A percentile compares a stretch with the other conserved stretches of the same genome.
phyloP scores from a whole-genome alignment of 2,888 invertebrate genomes.

The Aphodius granarius region DNA sequence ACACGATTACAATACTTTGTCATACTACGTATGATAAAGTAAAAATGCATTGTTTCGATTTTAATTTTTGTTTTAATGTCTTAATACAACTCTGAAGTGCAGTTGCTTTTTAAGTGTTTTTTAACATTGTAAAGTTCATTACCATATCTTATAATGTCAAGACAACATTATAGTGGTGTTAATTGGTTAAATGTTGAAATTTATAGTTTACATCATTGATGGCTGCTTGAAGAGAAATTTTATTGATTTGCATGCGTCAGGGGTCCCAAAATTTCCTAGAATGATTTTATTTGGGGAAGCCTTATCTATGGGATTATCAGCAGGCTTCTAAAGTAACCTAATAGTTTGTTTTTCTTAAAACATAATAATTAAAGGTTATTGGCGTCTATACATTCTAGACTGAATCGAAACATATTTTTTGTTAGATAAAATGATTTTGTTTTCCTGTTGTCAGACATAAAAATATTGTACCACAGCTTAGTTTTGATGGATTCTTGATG shows the following conservation, averaged over 20 bases:
- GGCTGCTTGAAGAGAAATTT: background rate
- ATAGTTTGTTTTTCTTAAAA: background rate
- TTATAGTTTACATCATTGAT: background rate
- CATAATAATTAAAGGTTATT: too few species aligned
- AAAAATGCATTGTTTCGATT: background rate
- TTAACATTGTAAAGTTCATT: background rate
- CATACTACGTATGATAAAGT: background rate
- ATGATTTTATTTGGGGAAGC: background rate
- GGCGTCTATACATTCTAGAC: too few species aligned
- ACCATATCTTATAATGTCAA: background rate
- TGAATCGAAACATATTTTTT: too few species aligned
- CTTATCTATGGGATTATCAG: background rate
- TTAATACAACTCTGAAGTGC: background rate
- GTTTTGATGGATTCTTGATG: too few species aligned
- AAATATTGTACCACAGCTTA: too few species aligned
- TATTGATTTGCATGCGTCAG: background rate
- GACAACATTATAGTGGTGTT: background rate
- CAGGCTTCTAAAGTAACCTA: background rate
- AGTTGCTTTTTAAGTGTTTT: constrained; percentile 1
- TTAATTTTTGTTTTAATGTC: background rate
- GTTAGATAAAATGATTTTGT: too few species aligned
- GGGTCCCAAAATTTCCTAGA: background rate
- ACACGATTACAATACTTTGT: too few species aligned
- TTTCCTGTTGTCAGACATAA: too few species aligned
- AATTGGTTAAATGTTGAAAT: background rate